Base-by-base conservation (phyloP, 2,113 vertebrate genomes). In the Actinemys pallida region DNA sequence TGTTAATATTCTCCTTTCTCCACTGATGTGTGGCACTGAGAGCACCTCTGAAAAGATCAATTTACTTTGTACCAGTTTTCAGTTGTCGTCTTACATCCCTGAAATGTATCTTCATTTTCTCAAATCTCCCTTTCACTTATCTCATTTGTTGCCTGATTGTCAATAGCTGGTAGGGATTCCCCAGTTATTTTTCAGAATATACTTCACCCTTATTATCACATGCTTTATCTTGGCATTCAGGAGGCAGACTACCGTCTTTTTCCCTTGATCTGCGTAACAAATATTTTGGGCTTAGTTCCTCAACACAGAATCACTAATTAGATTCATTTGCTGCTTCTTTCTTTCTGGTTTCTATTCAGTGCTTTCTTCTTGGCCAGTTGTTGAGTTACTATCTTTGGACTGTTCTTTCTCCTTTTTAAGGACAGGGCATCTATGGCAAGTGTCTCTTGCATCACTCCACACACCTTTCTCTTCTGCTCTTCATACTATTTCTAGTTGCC, bases 211-310 rank as follows among this genome's bases (percentile, higher is more conserved):
- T 59, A 88, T 78, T 39, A 29, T 31, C 91, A 82, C 35, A 56
- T 84, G 81, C 81, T 83, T 94, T 93, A 39, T 88, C 91, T 45
- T 88, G 83, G 49, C 81, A 85, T 93, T 92, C 91, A 81, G 45
- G 29, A 93, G 81, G 86, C 90, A 93, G 20, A 13, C 29, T 88
- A 24, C 85, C 93, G 12, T 59, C 47, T 83, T 81, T 93, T 92
- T 83, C 1, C 79, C 83, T 91, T 85, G 25, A 42, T 91, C 45
- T 17, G 25, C 83, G 88, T 89, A 83, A 57, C 54, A 85, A 54
- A 79, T 87, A 16, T 87, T 86, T 5, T 53, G 79, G 81, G 52
- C 72, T 27, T 94, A 88, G 49, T 84, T 94, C 81, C 62, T 91
- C 81, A 27, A 75, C 49, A 10, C 20, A 45, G 65, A 57, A 31